Evolutionary conservation across 2,888 invertebrate genomes (phyloP).

Genomic region (Ischnus inquisitorius): DNA sequence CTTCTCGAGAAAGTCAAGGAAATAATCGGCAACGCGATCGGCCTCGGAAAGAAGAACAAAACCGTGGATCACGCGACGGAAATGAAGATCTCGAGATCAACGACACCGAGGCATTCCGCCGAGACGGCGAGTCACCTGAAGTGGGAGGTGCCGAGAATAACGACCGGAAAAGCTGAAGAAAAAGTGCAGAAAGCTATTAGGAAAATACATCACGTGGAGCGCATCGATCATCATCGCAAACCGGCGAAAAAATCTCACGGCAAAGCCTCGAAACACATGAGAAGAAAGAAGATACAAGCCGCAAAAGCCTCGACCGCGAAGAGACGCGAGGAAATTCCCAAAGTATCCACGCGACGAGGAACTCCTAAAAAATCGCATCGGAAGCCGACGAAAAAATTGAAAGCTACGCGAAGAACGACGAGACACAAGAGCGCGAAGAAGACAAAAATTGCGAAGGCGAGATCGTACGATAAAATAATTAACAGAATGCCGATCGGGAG

Average conservation of each 20-base stretch:
- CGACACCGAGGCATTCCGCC: neutral
- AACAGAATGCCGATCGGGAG: neutral
- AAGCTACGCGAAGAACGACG: neutral
- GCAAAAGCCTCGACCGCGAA: conserved; percentile 15
- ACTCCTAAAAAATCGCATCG: neutral
- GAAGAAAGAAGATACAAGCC: conserved; percentile 5
- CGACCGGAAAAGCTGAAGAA: neutral
- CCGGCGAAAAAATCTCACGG: conserved; percentile 12
- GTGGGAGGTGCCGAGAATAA: neutral
- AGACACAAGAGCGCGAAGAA: neutral
- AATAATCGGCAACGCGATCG: conserved; percentile 70
- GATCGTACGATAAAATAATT: conserved; percentile 6
- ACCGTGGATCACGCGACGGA: neutral
- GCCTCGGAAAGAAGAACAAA: conserved; percentile 47
- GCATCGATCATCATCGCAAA: neutral
- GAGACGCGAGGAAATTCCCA: neutral
- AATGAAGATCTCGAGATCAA: neutral
- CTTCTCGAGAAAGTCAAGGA: conserved; percentile 70
- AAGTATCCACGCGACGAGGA: conserved; percentile 4
- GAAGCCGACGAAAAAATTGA: neutral
- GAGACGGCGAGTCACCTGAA: neutral
- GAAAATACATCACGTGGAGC: conserved; percentile 4
- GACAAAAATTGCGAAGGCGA: neutral
- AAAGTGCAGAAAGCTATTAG: neutral
- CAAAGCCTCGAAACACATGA: conserved; percentile 12